phyloP scores from a whole-genome alignment of 2,797 vertebrate genomes.

The Phrynocephalus vlangalii region DNA sequence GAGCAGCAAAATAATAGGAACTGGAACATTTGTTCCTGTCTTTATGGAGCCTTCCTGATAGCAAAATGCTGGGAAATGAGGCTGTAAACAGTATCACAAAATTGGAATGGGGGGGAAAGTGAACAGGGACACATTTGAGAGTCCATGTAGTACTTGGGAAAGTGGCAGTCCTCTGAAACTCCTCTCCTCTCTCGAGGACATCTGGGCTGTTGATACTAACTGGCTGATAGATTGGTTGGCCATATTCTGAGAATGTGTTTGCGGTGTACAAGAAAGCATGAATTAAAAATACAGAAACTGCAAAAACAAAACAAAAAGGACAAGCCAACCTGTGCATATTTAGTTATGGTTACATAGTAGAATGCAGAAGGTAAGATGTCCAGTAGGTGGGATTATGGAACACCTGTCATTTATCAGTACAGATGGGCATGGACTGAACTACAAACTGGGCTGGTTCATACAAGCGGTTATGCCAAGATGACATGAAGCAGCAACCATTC shows the following conservation, averaged over 20 bases:
- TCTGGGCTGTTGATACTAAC: slow-evolving; percentile 47
- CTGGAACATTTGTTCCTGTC: slow-evolving; percentile 50
- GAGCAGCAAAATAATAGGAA: slow-evolving; percentile 55
- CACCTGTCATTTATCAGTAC: too few relatives aligned
- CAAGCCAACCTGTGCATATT: background rate
- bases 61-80: slow-evolving; percentile 52
- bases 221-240: background rate
- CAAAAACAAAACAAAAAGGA: background rate
- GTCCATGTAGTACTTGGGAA: slow-evolving; percentile 57
- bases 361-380: too few relatives aligned
- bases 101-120: slow-evolving; percentile 34
- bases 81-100: slow-evolving; percentile 53
- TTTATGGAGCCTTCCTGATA: slow-evolving; percentile 55
- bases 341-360: too few relatives aligned
- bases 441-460: too few relatives aligned
- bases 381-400: too few relatives aligned
- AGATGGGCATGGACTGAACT: too few relatives aligned
- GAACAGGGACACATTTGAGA: slow-evolving; percentile 63
- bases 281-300: background rate
- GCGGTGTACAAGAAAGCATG: background rate
- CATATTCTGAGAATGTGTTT: too few relatives aligned
- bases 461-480: too few relatives aligned
- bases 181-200: slow-evolving; percentile 39
- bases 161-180: slow-evolving; percentile 50
- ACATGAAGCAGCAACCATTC: too few relatives aligned